These are phyloP conservation scores for Galagoides demidoff DNA, from an alignment of 2,797 vertebrate genomes.

Conservation along the genomic window DNA sequence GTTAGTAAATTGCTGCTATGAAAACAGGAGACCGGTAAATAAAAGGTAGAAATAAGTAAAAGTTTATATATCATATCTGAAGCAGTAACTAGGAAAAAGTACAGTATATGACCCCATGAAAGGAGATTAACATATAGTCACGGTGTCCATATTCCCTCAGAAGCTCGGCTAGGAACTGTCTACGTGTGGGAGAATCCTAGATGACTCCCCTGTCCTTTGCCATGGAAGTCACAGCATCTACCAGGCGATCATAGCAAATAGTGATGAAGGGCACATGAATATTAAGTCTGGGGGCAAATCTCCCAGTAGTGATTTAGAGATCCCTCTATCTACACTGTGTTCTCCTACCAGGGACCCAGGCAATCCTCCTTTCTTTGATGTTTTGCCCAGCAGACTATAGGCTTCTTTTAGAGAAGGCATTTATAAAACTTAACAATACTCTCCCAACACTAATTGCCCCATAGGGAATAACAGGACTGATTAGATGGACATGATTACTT, in stretches of 20 bases:
- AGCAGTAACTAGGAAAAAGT: not conserved
- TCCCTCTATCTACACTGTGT: not conserved
- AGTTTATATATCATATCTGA: not conserved
- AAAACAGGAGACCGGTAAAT: not conserved
- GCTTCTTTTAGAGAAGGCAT: not conserved
- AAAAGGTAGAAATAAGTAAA: not conserved
- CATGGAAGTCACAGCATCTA: not conserved
- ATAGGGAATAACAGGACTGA: not conserved
- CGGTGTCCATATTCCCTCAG: not conserved
- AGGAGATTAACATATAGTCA: not conserved
- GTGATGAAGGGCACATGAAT: not conserved
- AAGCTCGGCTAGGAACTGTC: not conserved
- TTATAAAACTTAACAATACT: not conserved
- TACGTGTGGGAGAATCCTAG: not conserved
- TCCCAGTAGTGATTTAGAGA: not conserved
- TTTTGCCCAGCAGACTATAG: not conserved
- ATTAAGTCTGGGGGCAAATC: not conserved
- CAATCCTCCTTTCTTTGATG: not conserved
- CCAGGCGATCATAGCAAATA: not conserved
- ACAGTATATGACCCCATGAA: not conserved
- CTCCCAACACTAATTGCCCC: not conserved
- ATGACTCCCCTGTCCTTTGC: not conserved
- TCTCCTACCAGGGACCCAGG: not conserved
- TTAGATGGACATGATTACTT: not conserved
- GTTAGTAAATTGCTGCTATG: not conserved